phyloP scores from a whole-genome alignment of 2,113 vertebrate genomes.

The Antechinus flavipes region DNA sequence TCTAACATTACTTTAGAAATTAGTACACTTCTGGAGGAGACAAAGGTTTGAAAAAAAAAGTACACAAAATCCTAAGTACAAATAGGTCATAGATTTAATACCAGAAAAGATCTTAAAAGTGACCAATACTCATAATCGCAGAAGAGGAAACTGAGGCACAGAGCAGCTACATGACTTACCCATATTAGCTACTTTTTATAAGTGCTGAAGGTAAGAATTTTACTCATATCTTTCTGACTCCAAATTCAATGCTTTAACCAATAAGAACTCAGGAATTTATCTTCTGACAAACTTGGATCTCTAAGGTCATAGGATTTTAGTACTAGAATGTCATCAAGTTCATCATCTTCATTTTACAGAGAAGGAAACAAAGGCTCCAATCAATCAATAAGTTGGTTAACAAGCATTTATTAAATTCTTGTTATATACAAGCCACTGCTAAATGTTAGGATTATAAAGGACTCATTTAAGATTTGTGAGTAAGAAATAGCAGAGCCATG shows the following conservation, averaged over 20 bases:
- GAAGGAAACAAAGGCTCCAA: neutral
- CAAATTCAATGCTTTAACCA: neutral
- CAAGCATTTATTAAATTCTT: neutral
- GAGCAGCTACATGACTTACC: neutral
- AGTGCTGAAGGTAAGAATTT: neutral
- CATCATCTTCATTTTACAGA: neutral
- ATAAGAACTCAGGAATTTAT: neutral
- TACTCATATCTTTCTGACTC: neutral
- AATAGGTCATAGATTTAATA: neutral
- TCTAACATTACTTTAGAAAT: neutral
- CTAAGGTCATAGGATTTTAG: neutral
- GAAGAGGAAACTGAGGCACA: neutral
- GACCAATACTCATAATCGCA: neutral
- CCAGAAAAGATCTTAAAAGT: neutral
- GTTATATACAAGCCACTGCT: neutral
- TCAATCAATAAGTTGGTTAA: neutral
- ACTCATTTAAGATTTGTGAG: neutral
- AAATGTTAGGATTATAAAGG: neutral
- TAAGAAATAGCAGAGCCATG: neutral
- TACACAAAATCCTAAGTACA: neutral
- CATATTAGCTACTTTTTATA: neutral
- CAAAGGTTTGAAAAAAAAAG: neutral
- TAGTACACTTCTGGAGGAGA: neutral
- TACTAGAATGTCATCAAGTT: neutral
- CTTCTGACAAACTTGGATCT: neutral